Base-by-base conservation (phyloP, 2,888 invertebrate genomes). In the Polydrusus cervinus region DNA sequence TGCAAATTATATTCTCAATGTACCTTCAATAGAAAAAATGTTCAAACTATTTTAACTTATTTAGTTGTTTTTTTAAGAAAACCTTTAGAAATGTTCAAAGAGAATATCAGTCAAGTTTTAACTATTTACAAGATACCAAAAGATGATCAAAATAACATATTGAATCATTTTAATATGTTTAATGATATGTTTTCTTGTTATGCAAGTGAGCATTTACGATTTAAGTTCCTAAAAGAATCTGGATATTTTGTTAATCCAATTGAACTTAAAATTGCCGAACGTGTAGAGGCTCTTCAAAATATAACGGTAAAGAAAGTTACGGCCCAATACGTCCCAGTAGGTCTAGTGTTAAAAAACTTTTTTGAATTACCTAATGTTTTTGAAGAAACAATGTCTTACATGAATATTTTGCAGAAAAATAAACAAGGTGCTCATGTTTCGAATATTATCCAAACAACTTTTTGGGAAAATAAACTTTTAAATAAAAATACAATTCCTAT, bases 401-500 rank as follows among this genome's bases (percentile, higher is more conserved):
- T 55, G 55, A 10, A 3, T 25, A 1, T 10, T 25, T 30, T 55
- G 13, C 55, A 10, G 25, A 25, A 9, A 10, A 25, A 18, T 55
- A 55, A 55, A 25, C 5, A 6, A 8, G 57, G 9, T 57, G 30
- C 7, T 47, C 16, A 14, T 14, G n/a, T 20, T 20, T 55, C 57
- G 1, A 57, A 57, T 57, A 57, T 57, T n/a, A 57, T 57, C 38
- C 57, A 57, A 34, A 57, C 57, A 9, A 6, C 25, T 14, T 57
- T 57, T 57, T 57, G 57, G 57, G 3, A 34, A 57, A n/a, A 57
- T 10, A n/a, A n/a, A n/a, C n/a, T n/a, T n/a, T n/a, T n/a, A n/a
- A n/a, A n/a, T n/a, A n/a, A n/a, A n/a, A n/a, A 57, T 5, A 34
- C 57, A 34, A 57, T 57, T 57, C 47, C 47, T 62, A 40, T 62